Evolutionary conservation across 2,113 vertebrate genomes (phyloP), one percentile per base, ranked within the genome.

Genomic region (Excalfactoria chinensis): DNA sequence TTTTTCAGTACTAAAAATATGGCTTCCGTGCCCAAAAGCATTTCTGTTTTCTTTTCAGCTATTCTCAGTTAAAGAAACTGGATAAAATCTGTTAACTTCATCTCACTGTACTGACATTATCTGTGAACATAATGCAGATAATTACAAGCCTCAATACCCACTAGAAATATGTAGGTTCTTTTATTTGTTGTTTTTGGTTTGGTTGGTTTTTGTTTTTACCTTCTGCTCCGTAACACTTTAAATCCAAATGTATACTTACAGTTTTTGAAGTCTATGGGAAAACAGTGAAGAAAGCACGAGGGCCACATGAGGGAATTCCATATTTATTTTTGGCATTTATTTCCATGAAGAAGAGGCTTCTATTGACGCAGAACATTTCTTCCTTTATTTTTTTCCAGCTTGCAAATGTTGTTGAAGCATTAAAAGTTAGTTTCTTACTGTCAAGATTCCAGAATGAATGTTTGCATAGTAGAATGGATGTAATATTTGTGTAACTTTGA

Each of bases 401-500:
- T 86, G 56, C 71, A 90, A 93, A 71, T 96, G 66, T 30, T 95
- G 60, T 80, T 64, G 49, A 88, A 91, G 79, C 53, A 56, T 90
- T 94, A 88, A 80, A 92, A 89, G 68, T 86, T 71, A 75, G 80
- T 88, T 96, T 86, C 86, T 75, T 89, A 26, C 88, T 95, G 96
- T 88, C 77, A 86, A 20, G 35, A 46, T 69, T 94, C 90, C 80
- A 90, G 88, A 85, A 66, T 5, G 69, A 69, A 81, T 70, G n/a
- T 95, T 88, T 92, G 73, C 2, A 0, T 84, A 86, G 62, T 66
- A 82, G 84, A 92, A 86, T 53, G 88, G 53, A 58, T 69, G 28
- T 70, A 69, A 75, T 81, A 58, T 82, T 90, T 90, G 62, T 93
- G 30, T 89, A 84, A 68, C 72, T 93, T 81, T 75, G 80, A 53